phyloP scores from a whole-genome alignment of 2,113 vertebrate genomes.

The Cephalopterus ornatus region DNA sequence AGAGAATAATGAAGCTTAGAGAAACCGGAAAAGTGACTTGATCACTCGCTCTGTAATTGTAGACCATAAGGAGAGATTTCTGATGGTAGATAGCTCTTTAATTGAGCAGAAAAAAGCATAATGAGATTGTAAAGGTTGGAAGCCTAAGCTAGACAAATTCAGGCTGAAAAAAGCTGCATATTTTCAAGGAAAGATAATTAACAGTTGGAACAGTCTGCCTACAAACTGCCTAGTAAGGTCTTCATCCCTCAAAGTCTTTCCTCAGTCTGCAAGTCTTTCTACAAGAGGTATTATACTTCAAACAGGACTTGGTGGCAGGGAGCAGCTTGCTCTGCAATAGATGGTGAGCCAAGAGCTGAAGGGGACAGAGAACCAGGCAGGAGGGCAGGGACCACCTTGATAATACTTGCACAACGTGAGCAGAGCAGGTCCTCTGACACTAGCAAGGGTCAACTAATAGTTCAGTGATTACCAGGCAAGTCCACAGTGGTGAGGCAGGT shows the following conservation, averaged over 20 bases:
- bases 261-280: not conserved
- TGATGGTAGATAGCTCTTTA: constrained; percentile 29
- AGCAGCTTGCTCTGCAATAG: not conserved
- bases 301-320: not conserved
- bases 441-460: not conserved
- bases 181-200: constrained; percentile 25
- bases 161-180: not conserved
- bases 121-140: constrained; percentile 31
- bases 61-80: not conserved
- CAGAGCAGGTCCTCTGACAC: not conserved
- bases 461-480: not conserved
- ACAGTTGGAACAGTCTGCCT: not conserved
- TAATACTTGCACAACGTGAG: not conserved
- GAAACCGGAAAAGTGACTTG: not conserved
- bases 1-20: constrained; percentile 28
- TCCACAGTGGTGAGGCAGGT: not conserved
- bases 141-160: constrained; percentile 8
- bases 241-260: not conserved
- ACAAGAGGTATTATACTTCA: not conserved
- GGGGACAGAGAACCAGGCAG: not conserved
- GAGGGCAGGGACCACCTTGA: not conserved
- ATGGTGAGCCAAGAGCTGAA: not conserved
- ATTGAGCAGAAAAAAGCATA: constrained; percentile 46
- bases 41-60: not conserved
- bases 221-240: not conserved